These are phyloP conservation scores for Platycheirus albimanus DNA, from an alignment of 2,888 invertebrate species.

Conservation along the genomic window DNA sequence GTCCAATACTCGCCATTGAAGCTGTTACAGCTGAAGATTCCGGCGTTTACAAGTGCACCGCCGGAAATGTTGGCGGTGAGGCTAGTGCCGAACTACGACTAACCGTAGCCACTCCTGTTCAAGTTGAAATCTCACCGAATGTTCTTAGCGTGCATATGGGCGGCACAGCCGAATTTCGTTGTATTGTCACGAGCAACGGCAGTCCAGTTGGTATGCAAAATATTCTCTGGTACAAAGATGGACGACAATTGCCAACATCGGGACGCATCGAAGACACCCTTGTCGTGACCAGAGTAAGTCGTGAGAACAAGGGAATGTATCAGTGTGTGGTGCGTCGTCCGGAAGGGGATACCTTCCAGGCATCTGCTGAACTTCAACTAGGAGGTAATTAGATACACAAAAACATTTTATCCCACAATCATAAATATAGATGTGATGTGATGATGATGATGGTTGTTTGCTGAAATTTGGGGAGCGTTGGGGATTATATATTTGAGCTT, in stretches of 20 bases:
- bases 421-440: neutral
- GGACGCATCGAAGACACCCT: slow-evolving; percentile 87
- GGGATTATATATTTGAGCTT: slow-evolving; percentile 32
- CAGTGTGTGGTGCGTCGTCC: slow-evolving; percentile 88
- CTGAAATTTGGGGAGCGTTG: neutral
- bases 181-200: slow-evolving; percentile 85
- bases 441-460: neutral
- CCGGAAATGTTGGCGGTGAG: slow-evolving; percentile 88
- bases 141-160: slow-evolving; percentile 89
- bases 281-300: slow-evolving; percentile 86
- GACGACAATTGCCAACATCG: slow-evolving; percentile 86
- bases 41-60: slow-evolving; percentile 87
- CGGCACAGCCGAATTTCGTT: slow-evolving; percentile 88
- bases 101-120: slow-evolving; percentile 86
- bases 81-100: slow-evolving; percentile 87
- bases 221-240: slow-evolving; percentile 88
- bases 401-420: too few relatives aligned
- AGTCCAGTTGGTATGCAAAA: slow-evolving; percentile 84
- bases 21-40: slow-evolving; percentile 88
- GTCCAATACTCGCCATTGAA: slow-evolving; percentile 88
- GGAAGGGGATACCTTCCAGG: slow-evolving; percentile 90
- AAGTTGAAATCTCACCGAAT: slow-evolving; percentile 87
- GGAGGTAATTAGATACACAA: slow-evolving; percentile 84
- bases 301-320: slow-evolving; percentile 90
- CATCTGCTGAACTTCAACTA: slow-evolving; percentile 88